These are phyloP conservation scores for Sycobia sp. DNA, from an alignment of 1,140 invertebrate species.

Conservation along the genomic window DNA sequence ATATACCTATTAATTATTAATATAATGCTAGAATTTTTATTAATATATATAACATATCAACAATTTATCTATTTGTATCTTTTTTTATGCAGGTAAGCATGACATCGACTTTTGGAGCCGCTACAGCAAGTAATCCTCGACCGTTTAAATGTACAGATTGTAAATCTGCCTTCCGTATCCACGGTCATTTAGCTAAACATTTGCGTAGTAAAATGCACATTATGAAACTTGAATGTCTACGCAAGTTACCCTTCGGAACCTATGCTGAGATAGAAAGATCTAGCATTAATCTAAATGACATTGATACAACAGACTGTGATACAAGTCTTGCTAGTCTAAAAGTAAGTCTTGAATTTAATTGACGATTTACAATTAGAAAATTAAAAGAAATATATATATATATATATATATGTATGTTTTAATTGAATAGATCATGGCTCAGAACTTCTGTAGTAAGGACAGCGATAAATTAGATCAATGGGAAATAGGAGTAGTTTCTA, in stretches of 20 bases:
- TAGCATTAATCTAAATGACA: conserved; percentile 88
- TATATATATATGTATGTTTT: no score
- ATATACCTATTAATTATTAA: no score
- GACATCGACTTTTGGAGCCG: conserved; percentile 84
- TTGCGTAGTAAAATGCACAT: conserved; percentile 96
- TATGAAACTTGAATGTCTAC: conserved; percentile 90
- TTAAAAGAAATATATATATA: no score
- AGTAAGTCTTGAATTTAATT: conserved; percentile 56
- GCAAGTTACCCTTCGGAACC: conserved; percentile 93
- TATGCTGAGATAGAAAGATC: conserved; percentile 93
- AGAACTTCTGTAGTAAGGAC: conserved; percentile 83
- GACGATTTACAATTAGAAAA: conserved; percentile 8
- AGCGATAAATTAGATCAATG: conserved; percentile 73
- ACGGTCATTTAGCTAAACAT: conserved; percentile 95
- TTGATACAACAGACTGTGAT: conserved; percentile 92
- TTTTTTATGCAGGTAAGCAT: conserved; percentile 66
- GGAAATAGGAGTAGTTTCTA: conserved; percentile 54
- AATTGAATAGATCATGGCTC: conserved; percentile 71
- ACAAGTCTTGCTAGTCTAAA: conserved; percentile 86
- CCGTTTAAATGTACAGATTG: conserved; percentile 95
- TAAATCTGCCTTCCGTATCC: conserved; percentile 93
- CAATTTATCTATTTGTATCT: conserved; percentile 1
- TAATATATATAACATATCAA: neutral
- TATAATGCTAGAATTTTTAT: no score
- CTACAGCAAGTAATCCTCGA: conserved; percentile 85